These are phyloP conservation scores for Netelia virgata DNA, from an alignment of 2,888 invertebrate genomes.

Conservation along the genomic window DNA sequence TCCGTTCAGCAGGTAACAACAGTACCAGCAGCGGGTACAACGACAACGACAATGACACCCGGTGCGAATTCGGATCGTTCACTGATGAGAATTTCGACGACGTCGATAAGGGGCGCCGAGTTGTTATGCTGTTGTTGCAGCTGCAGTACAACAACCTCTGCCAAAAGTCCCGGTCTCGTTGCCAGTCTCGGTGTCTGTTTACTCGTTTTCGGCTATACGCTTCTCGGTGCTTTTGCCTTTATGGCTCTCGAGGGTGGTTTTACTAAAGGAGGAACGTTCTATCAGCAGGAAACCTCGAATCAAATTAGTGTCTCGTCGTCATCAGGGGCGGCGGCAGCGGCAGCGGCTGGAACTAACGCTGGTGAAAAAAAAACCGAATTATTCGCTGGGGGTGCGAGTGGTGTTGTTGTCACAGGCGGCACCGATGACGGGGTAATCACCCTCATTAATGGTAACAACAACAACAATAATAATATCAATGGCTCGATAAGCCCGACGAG, in stretches of 20 bases:
- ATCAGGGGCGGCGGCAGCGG: conserved; percentile 53
- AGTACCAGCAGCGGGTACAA: conserved; percentile 62
- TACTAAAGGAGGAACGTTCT: conserved; percentile 77
- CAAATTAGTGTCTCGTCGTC: conserved; percentile 69
- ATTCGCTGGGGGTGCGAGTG: not conserved
- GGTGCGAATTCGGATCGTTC: conserved; percentile 65
- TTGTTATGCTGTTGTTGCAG: conserved; percentile 87
- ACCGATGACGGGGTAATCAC: not conserved
- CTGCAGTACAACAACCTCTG: conserved; percentile 85
- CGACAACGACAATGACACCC: conserved; percentile 65
- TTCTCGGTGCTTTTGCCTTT: conserved; percentile 96
- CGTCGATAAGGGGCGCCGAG: conserved; percentile 77
- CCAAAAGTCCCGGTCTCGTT: conserved; percentile 87
- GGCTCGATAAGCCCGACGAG: conserved; percentile 82
- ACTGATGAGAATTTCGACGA: conserved; percentile 65
- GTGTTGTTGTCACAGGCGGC: conserved; percentile 5
- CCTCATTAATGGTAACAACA: not conserved
- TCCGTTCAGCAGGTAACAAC: conserved; percentile 60
- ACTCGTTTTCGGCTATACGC: conserved; percentile 95
- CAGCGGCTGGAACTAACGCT: conserved; percentile 56
- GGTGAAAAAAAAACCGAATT: conserved; percentile 47
- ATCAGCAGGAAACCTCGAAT: conserved; percentile 73
- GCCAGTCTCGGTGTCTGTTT: conserved; percentile 93
- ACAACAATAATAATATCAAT: not conserved
- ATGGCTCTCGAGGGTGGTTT: conserved; percentile 92